Conservation (phyloP, 2,888 invertebrate genomes). For the Poecilus cupreus region DNA sequence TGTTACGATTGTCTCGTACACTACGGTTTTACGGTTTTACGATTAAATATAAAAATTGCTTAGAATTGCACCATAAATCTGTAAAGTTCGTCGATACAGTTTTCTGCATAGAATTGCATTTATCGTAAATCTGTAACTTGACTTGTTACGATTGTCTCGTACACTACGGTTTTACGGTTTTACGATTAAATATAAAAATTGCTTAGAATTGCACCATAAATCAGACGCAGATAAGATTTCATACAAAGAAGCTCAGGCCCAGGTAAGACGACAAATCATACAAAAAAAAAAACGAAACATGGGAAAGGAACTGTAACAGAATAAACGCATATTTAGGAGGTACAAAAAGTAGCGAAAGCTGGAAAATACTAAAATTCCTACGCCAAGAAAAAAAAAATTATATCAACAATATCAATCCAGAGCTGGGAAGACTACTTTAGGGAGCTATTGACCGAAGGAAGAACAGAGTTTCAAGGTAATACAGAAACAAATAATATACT, state of each 20-base stretch:
- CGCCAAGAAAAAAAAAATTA: neutral
- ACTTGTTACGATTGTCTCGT: too few species aligned
- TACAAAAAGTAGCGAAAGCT: neutral
- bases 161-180: too few species aligned
- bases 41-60: too few species aligned
- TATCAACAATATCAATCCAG: neutral
- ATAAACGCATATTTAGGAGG: constrained; percentile 1
- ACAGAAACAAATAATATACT: too few species aligned
- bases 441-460: neutral
- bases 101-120: too few species aligned
- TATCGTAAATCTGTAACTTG: too few species aligned
- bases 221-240: neutral
- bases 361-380: neutral
- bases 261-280: neutral
- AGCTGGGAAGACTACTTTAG: neutral
- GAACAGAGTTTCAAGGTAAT: neutral
- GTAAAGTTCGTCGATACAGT: too few species aligned
- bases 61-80: too few species aligned
- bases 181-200: too few species aligned
- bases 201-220: too few species aligned
- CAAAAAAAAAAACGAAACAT: constrained; percentile 9
- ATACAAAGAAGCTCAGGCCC: neutral
- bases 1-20: too few species aligned
- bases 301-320: constrained; percentile 6
- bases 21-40: too few species aligned